Percentiles rank a stretch among this genome's conserved stretches.
Evolutionary conservation across 2,113 vertebrate species (phyloP).

Genomic region (Haplotaxodon microlepis): DNA sequence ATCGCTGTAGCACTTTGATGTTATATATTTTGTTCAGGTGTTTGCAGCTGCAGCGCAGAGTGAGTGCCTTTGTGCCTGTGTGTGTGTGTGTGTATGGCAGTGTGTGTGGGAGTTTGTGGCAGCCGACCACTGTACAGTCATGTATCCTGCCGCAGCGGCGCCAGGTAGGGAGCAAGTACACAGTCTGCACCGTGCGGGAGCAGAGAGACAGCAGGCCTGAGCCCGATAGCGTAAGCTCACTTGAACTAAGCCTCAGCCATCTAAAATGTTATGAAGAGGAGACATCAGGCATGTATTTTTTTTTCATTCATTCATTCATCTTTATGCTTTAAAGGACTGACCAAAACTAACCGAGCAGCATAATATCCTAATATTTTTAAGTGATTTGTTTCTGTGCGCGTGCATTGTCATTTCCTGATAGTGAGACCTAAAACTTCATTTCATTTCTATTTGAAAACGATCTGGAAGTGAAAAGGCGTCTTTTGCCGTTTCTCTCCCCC

Average conservation of each 20-base stretch:
- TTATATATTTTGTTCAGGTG: not conserved
- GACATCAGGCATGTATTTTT: not conserved
- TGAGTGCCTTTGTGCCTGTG: not conserved
- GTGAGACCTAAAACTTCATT: not conserved
- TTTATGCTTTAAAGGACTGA: not conserved
- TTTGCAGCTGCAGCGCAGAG: not conserved
- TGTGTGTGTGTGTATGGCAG: not conserved
- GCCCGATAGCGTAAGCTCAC: not conserved
- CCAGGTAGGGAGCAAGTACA: slow-evolving; percentile 17
- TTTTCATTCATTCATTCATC: not conserved
- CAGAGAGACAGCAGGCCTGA: slow-evolving; percentile 19
- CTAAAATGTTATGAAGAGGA: not conserved
- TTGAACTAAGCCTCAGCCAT: not conserved
- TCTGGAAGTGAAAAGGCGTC: not conserved
- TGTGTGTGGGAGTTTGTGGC: not conserved
- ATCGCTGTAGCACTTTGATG: not conserved
- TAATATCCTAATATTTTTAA: not conserved
- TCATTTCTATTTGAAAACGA: not conserved
- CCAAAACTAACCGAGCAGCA: not conserved
- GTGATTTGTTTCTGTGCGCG: not conserved
- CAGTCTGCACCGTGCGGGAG: not conserved
- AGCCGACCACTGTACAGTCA: not conserved
- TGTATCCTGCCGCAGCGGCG: not conserved
- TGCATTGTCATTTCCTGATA: not conserved
- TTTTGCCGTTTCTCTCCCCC: not conserved